Conservation (phyloP, 2,888 invertebrate species). For the Teleogryllus oceanicus region DNA sequence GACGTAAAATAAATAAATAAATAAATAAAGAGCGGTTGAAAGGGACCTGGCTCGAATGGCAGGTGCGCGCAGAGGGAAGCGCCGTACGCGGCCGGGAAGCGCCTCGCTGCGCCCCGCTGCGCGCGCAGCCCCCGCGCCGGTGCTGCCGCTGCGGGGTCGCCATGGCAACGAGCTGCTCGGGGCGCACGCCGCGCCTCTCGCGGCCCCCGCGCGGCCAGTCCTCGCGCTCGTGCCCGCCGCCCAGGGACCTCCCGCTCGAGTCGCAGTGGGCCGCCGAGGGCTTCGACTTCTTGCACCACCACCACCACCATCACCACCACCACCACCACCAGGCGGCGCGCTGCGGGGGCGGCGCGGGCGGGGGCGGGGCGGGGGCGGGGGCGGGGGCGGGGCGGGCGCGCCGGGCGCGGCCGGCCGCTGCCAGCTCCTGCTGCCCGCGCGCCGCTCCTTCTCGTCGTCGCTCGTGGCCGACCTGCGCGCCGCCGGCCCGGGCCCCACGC, state of each 20-base stretch:
- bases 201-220: constrained; percentile 32
- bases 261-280: constrained; percentile 49
- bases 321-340: constrained; percentile 24
- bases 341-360: background rate
- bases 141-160: background rate
- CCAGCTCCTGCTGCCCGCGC: constrained; percentile 35
- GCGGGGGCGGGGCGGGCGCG: background rate
- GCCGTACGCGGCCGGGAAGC: background rate
- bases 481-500: constrained; percentile 37
- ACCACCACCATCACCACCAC: constrained; percentile 27
- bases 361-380: background rate
- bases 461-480: constrained; percentile 40
- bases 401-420: background rate
- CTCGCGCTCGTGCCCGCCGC: constrained; percentile 36
- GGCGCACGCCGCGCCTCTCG: constrained; percentile 27
- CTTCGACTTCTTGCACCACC: constrained; percentile 28
- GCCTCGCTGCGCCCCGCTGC: constrained; percentile 3
- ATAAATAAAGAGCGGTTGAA: too few species aligned
- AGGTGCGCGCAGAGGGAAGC: too few species aligned
- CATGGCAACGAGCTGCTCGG: constrained; percentile 22
- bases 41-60: too few species aligned
- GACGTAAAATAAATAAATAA: too few species aligned
- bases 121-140: background rate
- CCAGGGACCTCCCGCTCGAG: constrained; percentile 40
- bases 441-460: constrained; percentile 40